Base-by-base conservation (phyloP, 1,140 invertebrate species). In the Lepidurus arcticus region DNA sequence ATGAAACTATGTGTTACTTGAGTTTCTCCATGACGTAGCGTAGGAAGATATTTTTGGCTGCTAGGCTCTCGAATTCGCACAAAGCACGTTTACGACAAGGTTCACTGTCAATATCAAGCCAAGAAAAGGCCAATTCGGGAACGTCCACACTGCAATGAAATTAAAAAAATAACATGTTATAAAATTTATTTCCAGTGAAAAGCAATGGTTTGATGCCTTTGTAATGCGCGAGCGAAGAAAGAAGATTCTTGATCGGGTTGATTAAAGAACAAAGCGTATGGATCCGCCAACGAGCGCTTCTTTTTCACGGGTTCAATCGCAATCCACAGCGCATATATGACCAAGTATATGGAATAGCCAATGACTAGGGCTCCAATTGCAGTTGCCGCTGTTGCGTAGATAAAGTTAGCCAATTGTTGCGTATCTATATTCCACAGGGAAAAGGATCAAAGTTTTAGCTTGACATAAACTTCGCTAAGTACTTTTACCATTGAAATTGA, bases 31-130 rank as follows among this genome's bases (percentile, higher is more conserved):
- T 65, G 7, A 21, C 53, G 9, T n/a, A 16, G 6, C 53, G 53
- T 7, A 65, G 53, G 53, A 65, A 65, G 3, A 7, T n/a, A 21
- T 65, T 65, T 4, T 21, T 76, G 13, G 76, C 16, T 7, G 65
- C 45, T 26, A 53, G 34, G 76, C 76, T 76, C 16, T 65, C 26
- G 21, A 76, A 13, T 76, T 76, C 76, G 45, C 76, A 76, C 44
- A 76, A 42, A 45, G 44, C 76, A 11, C 76, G 76, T 53, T 47
- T 45, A 24, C 65, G 65, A 45, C 76, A 76, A 24, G 24, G 45
- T 34, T 76, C 76, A 9, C 76, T 65, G 26, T 53, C 53, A 16
- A 65, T 65, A 21, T 65, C 53, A 9, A 65, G 53, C 53, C 53
- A 65, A 65, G 53, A 65, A 65, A 65, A 65, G 9, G 53, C 53